These are phyloP conservation scores for Ptilonorhynchus violaceus DNA, from an alignment of 2,113 vertebrate species.

Conservation along the genomic window DNA sequence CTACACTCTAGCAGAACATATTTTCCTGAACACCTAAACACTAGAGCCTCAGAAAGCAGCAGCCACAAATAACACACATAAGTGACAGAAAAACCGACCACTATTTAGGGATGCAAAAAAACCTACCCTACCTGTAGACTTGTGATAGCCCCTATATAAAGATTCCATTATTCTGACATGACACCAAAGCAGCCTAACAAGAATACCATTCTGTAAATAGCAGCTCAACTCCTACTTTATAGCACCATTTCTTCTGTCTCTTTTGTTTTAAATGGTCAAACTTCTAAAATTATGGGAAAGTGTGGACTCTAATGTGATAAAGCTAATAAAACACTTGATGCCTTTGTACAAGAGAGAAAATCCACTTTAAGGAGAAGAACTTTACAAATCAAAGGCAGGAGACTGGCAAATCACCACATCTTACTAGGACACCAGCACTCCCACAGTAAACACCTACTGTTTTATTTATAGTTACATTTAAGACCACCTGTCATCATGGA, in stretches of 20 bases:
- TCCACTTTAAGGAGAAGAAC: not conserved
- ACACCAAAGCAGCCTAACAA: not conserved
- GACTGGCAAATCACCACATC: not conserved
- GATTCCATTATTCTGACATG: not conserved
- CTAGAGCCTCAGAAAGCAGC: not conserved
- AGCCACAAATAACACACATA: not conserved
- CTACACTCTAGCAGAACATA: not conserved
- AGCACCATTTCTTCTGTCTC: not conserved
- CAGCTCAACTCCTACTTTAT: not conserved
- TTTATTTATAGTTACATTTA: conserved; percentile 56
- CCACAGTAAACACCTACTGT: conserved; percentile 36
- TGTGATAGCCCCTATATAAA: not conserved
- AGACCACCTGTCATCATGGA: conserved; percentile 51
- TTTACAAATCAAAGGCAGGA: not conserved
- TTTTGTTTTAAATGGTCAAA: not conserved
- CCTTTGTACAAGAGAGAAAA: not conserved
- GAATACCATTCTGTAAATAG: not conserved
- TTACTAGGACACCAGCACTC: not conserved
- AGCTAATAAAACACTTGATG: not conserved
- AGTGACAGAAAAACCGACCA: accelerated
- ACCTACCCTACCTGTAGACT: not conserved
- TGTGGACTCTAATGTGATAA: not conserved
- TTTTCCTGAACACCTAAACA: not conserved
- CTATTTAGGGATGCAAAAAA: not conserved
- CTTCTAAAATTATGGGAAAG: not conserved